phyloP scores from a whole-genome alignment of 2,888 invertebrate genomes.

The Diploptera punctata region DNA sequence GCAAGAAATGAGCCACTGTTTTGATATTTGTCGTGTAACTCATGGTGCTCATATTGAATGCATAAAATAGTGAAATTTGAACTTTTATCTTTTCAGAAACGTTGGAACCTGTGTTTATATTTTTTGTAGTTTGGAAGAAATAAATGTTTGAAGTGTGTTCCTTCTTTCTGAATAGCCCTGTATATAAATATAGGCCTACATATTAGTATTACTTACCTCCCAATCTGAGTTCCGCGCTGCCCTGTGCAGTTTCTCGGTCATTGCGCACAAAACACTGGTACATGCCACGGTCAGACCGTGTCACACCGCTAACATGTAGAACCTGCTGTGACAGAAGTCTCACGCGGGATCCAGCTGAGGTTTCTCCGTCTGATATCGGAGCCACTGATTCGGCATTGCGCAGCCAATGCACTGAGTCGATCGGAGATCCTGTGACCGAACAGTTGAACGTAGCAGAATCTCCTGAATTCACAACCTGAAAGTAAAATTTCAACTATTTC shows the following conservation, averaged over 20 bases:
- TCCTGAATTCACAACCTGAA: conserved; percentile 76
- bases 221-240: conserved; percentile 54
- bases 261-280: conserved; percentile 60
- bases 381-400: conserved; percentile 74
- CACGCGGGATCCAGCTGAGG: conserved; percentile 56
- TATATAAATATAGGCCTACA: too few species aligned
- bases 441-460: conserved; percentile 87
- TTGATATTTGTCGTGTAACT: too few species aligned
- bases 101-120: too few species aligned
- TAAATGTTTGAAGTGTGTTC: too few species aligned
- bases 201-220: conserved; percentile 56
- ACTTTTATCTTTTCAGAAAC: too few species aligned
- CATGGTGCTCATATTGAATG: too few species aligned
- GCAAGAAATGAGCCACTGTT: too few species aligned
- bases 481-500: background rate
- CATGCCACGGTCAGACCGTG: conserved; percentile 59
- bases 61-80: too few species aligned
- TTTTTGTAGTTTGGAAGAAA: too few species aligned
- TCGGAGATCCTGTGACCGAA: conserved; percentile 83
- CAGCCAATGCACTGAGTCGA: conserved; percentile 78
- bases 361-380: conserved; percentile 45
- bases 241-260: conserved; percentile 54
- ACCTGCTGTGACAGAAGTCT: conserved; percentile 58
- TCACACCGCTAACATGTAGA: conserved; percentile 49
- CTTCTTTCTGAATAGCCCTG: too few species aligned